Conservation (phyloP, 1,140 invertebrate genomes). For the Neocloeon triangulifer region DNA sequence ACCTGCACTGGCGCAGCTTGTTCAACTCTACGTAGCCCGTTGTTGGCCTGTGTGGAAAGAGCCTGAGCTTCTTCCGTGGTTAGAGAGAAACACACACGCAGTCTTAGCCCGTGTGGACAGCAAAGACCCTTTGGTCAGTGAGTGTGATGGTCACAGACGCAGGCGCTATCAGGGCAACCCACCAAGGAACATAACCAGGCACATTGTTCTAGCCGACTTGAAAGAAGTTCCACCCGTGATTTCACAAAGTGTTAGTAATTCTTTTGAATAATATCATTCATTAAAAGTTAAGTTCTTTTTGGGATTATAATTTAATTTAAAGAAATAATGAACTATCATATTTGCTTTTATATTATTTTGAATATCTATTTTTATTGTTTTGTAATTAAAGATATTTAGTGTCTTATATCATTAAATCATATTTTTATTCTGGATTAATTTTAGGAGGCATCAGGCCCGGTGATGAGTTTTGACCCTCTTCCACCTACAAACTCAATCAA, state of each 20-base stretch:
- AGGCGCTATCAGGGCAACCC: slow-evolving; percentile 35
- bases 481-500: slow-evolving; percentile 53
- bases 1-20: slow-evolving; percentile 39
- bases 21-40: slow-evolving; percentile 47
- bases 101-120: slow-evolving; percentile 38
- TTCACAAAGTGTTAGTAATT: no score
- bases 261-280: slow-evolving; percentile 3
- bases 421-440: slow-evolving; percentile 10
- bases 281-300: slow-evolving; percentile 6
- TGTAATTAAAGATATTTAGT: not conserved
- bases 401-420: slow-evolving; percentile 4
- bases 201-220: slow-evolving; percentile 59
- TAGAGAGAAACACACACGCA: slow-evolving; percentile 42
- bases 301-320: not conserved
- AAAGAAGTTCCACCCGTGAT: slow-evolving; percentile 38
- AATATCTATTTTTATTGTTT: not conserved
- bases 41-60: slow-evolving; percentile 61
- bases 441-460: slow-evolving; percentile 29
- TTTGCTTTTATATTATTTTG: no score
- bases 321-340: not conserved
- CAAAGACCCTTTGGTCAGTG: slow-evolving; percentile 29
- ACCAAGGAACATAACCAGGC: slow-evolving; percentile 49
- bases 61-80: slow-evolving; percentile 46
- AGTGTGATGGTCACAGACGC: slow-evolving; percentile 33
- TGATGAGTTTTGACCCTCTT: slow-evolving; percentile 62